A percentile compares a stretch with the other conserved stretches of the same genome.
These are phyloP conservation scores for Melanostoma mellinum DNA, from an alignment of 2,888 invertebrate genomes.

Conservation along the genomic window DNA sequence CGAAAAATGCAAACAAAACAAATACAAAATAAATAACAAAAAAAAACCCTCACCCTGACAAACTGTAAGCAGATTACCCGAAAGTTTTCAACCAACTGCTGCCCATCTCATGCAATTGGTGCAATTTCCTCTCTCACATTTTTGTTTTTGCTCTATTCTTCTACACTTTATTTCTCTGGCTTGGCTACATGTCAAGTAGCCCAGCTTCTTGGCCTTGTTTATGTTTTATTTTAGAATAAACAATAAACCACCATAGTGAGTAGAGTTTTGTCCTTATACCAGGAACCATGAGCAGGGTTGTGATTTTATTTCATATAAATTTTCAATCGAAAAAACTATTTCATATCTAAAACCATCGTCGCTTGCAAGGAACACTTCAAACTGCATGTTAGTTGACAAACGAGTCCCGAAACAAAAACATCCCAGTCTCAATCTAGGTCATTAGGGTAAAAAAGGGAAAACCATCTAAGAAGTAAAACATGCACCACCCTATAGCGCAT, in stretches of 20 bases:
- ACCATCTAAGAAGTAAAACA: no score
- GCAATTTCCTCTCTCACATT: not conserved
- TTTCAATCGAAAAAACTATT: no score
- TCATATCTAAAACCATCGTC: no score
- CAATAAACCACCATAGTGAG: constrained; percentile 19
- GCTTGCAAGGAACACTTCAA: no score
- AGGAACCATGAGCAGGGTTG: not conserved
- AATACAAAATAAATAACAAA: constrained; percentile 7
- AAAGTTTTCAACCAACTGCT: constrained; percentile 48
- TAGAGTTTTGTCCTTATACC: not conserved
- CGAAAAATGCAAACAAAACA: not conserved
- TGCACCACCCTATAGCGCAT: no score
- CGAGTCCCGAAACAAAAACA: no score
- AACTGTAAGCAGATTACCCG: constrained; percentile 53
- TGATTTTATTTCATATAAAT: no score
- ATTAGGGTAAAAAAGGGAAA: no score
- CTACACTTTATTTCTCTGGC: constrained; percentile 3
- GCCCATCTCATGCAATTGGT: constrained; percentile 22
- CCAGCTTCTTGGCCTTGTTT: constrained; percentile 52
- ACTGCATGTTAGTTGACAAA: no score
- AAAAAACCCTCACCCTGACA: constrained; percentile 1
- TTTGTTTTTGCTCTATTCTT: not conserved
- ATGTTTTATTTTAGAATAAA: constrained; percentile 40
- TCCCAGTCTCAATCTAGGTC: no score
- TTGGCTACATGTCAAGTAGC: constrained; percentile 30